Evolutionary conservation across 2,113 vertebrate species (phyloP).

Genomic region (Clarias macrocephalus): DNA sequence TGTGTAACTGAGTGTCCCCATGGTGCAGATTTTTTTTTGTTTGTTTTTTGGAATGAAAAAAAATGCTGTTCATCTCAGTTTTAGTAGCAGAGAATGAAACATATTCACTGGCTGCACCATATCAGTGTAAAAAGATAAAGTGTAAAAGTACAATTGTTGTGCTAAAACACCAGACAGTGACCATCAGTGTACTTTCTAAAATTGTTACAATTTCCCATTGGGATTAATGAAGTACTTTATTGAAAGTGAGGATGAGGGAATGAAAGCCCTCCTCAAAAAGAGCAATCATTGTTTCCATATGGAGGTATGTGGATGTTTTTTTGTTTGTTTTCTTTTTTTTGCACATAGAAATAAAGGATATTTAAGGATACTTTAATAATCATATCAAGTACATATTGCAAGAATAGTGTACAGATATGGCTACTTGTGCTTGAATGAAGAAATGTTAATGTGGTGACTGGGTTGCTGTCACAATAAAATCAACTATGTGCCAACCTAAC

Average conservation of each 20-base stretch:
- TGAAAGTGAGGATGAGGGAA: neutral
- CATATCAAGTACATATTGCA: constrained; percentile 36
- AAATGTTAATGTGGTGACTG: constrained; percentile 22
- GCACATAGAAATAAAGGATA: neutral
- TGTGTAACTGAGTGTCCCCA: constrained; percentile 31
- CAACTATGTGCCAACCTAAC: constrained; percentile 80
- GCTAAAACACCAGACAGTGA: neutral
- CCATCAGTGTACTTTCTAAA: neutral
- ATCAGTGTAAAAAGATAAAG: constrained; percentile 24
- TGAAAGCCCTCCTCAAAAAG: neutral
- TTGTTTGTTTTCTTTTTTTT: constrained; percentile 31
- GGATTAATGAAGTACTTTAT: too few species aligned
- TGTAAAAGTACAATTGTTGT: constrained; percentile 4
- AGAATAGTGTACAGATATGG: constrained; percentile 24
- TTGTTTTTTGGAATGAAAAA: neutral
- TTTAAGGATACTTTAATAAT: neutral
- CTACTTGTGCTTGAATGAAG: constrained; percentile 1
- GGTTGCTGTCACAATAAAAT: constrained; percentile 57
- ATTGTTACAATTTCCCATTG: too few species aligned
- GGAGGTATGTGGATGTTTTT: constrained; percentile 20
- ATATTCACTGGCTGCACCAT: constrained; percentile 46
- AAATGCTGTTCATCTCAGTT: constrained; percentile 25
- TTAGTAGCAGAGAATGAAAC: constrained; percentile 6
- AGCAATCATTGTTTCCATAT: constrained; percentile 23
- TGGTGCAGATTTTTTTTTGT: neutral